These are phyloP conservation scores for Pseudonaja textilis DNA, from an alignment of 2,113 vertebrate genomes.

Conservation along the genomic window DNA sequence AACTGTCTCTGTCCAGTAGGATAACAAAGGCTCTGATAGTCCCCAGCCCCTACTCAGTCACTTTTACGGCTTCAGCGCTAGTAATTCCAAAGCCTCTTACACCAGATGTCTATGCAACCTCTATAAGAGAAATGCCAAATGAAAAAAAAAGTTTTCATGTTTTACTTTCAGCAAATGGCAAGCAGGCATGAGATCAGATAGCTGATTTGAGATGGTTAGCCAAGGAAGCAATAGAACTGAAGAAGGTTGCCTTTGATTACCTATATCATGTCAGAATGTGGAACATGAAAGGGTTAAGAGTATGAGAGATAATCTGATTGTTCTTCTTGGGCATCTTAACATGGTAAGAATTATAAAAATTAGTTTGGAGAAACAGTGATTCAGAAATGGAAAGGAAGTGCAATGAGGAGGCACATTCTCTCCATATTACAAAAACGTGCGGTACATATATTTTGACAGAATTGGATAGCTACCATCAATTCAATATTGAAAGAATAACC, in stretches of 20 bases:
- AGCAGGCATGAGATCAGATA: neutral
- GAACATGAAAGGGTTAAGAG: neutral
- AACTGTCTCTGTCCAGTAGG: constrained; percentile 41
- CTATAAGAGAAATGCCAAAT: neutral
- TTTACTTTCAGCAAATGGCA: neutral
- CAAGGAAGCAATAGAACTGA: neutral
- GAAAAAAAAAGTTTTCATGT: neutral
- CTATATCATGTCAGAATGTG: neutral
- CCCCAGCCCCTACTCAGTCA: constrained; percentile 31
- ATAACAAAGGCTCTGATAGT: constrained; percentile 28
- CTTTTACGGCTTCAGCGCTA: constrained; percentile 31
- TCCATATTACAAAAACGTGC: neutral
- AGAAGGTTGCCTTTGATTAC: neutral
- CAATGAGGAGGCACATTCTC: neutral
- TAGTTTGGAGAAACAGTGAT: neutral
- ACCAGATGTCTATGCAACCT: neutral
- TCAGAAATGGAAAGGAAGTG: neutral
- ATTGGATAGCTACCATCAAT: neutral
- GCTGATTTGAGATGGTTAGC: neutral
- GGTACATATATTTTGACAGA: neutral
- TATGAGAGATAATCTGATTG: neutral
- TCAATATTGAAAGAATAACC: neutral
- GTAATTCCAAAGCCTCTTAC: neutral
- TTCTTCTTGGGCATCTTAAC: neutral
- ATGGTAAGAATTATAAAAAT: neutral